Base-by-base conservation (phyloP, 2,113 vertebrate genomes). In the Atherinomorus stipes region DNA sequence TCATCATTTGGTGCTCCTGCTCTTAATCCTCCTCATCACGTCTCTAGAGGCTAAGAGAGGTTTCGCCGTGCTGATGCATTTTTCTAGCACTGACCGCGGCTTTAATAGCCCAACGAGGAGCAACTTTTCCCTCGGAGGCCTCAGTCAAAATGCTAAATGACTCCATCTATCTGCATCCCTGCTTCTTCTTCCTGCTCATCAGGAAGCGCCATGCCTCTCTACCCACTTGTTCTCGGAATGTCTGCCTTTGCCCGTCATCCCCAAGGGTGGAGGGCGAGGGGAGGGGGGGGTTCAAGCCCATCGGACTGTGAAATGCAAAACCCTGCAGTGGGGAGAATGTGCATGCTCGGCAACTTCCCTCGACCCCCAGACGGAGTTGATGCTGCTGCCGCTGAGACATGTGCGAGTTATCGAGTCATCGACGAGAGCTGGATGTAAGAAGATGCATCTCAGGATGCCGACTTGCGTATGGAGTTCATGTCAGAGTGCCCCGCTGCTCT, bases 261-360 rank as follows among this genome's bases (percentile, higher is more conserved):
- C 74, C 76, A 26, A 25, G 37, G 51, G 63, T n/a, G 21, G 22
- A 15, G 34, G 40, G 12, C 12, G 1, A 7, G 21, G 49, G 50
- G 61, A 70, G 59, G 44, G n/a, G 22, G 0, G 62, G 23, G 16
- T 82, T 85, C 47, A 22, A 78, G 81, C 71, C 78, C 78, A 80
- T 69, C 51, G 64, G 79, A 86, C 85, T 86, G 85, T 91, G 89
- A 90, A 90, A 90, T 88, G 80, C 38, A 72, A 92, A 87, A 85
- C 86, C 85, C 76, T 85, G 86, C 85, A 67, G 87, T 64, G 37
- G 71, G 47, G 71, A 72, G 76, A 91, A 90, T 89, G 85, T 89
- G 92, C 89, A 15, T 69, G 80, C 83, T 89, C 76, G 12, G 91
- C 91, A 92, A 85, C 81, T 90, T 91, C 86, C 61, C 57, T 63